These are phyloP conservation scores for Phalacrocorax aristotelis DNA, from an alignment of 2,113 vertebrate genomes.

Conservation along the genomic window DNA sequence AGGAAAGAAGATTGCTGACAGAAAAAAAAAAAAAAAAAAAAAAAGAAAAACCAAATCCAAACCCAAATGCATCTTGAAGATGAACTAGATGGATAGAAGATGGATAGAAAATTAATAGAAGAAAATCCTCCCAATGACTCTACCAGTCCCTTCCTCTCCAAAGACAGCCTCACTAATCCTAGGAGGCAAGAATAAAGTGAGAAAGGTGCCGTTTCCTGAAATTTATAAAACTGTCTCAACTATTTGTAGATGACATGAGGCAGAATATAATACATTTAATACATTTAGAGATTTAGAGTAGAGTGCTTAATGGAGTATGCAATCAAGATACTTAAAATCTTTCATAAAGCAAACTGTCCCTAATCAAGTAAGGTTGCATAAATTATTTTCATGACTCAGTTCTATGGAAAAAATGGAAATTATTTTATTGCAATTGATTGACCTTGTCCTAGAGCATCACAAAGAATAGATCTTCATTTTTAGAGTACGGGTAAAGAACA, in stretches of 20 bases:
- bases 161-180: background rate
- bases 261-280: background rate
- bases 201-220: background rate
- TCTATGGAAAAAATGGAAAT: background rate
- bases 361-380: conserved; percentile 32
- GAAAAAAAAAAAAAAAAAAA: background rate
- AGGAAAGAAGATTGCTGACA: background rate
- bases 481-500: background rate
- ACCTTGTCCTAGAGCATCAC: background rate
- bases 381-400: background rate
- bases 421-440: conserved; percentile 13
- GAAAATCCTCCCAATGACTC: background rate
- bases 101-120: background rate
- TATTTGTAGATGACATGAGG: background rate
- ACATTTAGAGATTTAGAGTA: background rate
- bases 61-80: background rate
- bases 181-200: background rate
- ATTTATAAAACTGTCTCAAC: background rate
- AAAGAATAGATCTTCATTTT: background rate
- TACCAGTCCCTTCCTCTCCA: background rate
- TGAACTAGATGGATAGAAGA: background rate
- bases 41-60: no score
- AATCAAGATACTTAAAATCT: conserved; percentile 21
- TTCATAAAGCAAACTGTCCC: background rate
- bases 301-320: background rate